Evolutionary conservation across 2,113 vertebrate genomes (phyloP).

Genomic region (Hippocampus barbouri): DNA sequence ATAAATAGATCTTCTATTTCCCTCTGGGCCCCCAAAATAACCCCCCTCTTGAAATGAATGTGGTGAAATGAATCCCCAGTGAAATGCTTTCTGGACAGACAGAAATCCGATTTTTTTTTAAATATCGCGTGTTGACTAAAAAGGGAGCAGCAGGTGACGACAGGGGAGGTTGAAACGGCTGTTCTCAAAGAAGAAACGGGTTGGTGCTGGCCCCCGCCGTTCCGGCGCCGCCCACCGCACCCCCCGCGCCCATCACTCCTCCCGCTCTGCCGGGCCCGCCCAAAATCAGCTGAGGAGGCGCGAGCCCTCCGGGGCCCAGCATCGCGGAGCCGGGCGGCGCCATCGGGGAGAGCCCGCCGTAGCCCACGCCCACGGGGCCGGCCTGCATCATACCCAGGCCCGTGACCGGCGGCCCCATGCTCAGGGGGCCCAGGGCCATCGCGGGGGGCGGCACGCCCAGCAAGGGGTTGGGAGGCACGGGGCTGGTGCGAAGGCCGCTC

Average conservation of each 20-base stretch:
- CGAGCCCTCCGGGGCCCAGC: constrained; percentile 58
- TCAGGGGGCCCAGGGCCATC: constrained; percentile 71
- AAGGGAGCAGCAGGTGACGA: constrained; percentile 55
- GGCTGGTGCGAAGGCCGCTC: constrained; percentile 83
- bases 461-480: constrained; percentile 79
- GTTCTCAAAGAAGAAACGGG: constrained; percentile 78
- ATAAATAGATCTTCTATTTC: constrained; percentile 68
- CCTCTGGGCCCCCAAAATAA: constrained; percentile 11
- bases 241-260: constrained; percentile 68
- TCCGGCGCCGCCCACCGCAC: constrained; percentile 66
- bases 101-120: constrained; percentile 65
- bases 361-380: constrained; percentile 79
- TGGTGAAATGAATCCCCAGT: constrained; percentile 49
- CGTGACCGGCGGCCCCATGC: constrained; percentile 70
- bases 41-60: constrained; percentile 54
- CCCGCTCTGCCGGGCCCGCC: constrained; percentile 66
- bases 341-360: constrained; percentile 75
- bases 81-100: constrained; percentile 54
- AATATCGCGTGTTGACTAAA: constrained; percentile 65
- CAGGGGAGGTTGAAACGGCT: constrained; percentile 44
- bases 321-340: constrained; percentile 60
- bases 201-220: constrained; percentile 75
- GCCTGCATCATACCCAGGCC: constrained; percentile 70
- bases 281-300: constrained; percentile 81
- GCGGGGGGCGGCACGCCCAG: constrained; percentile 70